Conservation (phyloP, 2,113 vertebrate species). For the Felis catus region DNA sequence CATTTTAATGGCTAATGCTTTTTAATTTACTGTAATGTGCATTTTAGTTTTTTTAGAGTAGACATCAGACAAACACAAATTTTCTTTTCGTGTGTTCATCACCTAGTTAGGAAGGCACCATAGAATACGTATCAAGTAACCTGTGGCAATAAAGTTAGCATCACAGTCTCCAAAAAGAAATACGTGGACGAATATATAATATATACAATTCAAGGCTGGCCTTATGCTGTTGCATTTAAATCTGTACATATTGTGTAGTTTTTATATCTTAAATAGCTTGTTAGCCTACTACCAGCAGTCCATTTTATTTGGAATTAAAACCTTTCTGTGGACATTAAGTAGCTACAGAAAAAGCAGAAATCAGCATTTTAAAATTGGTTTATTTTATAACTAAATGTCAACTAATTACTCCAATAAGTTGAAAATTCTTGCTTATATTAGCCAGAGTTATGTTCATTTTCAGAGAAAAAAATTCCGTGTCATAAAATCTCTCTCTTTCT, state of each 20-base stretch:
- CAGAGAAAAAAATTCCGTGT: not conserved
- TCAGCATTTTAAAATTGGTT: conserved; percentile 79
- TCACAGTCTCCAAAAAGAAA: conserved; percentile 78
- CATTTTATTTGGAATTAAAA: conserved; percentile 77
- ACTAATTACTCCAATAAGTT: conserved; percentile 70
- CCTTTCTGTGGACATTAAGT: conserved; percentile 73
- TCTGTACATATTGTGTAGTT: conserved; percentile 64
- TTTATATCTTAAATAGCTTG: conserved; percentile 79
- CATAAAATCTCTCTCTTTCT: not conserved
- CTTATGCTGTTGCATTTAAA: conserved; percentile 83
- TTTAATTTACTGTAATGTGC: conserved; percentile 65
- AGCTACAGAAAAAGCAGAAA: conserved; percentile 74
- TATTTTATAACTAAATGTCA: conserved; percentile 78
- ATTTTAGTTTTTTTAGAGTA: conserved; percentile 75
- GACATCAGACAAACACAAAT: conserved; percentile 59
- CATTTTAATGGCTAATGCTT: conserved; percentile 14
- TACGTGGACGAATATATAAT: conserved; percentile 80
- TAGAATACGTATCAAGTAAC: conserved; percentile 60
- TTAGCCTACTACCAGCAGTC: conserved; percentile 75
- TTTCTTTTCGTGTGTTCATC: conserved; percentile 81
- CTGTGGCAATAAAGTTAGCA: conserved; percentile 77
- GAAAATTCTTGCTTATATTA: conserved; percentile 72
- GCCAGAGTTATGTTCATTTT: conserved; percentile 58
- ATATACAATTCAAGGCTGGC: conserved; percentile 78
- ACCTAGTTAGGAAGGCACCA: conserved; percentile 70